phyloP scores from a whole-genome alignment of 2,888 invertebrate genomes.

The Myopa tessellatipennis region DNA sequence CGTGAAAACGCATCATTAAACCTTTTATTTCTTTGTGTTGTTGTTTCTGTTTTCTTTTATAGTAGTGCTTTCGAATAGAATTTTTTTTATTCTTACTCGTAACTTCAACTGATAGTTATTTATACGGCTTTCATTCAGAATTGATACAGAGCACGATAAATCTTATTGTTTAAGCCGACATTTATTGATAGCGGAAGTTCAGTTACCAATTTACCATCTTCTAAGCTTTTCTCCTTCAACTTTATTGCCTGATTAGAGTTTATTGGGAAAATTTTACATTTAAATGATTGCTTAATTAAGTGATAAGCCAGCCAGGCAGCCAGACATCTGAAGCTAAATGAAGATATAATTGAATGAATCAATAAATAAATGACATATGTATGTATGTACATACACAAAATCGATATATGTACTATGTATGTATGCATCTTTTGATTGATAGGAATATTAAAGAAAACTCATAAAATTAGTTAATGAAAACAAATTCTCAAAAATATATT shows the following conservation, averaged over 20 bases:
- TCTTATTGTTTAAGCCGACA: conserved; percentile 22
- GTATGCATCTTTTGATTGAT: too few species aligned
- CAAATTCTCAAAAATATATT: too few species aligned
- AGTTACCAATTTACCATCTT: not conserved
- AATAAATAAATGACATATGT: too few species aligned
- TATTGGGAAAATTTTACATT: not conserved
- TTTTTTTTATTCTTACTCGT: too few species aligned
- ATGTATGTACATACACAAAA: too few species aligned
- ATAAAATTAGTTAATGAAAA: too few species aligned
- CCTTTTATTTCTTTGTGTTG: conserved; percentile 17
- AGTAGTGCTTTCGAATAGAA: too few species aligned
- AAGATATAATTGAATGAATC: too few species aligned
- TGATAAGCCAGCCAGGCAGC: not conserved
- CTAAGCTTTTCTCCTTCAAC: not conserved
- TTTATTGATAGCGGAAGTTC: conserved; percentile 26
- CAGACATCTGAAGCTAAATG: too few species aligned
- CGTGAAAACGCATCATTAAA: conserved; percentile 27
- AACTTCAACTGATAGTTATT: not conserved
- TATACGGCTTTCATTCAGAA: not conserved
- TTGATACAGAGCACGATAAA: conserved; percentile 18
- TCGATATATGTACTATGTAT: too few species aligned
- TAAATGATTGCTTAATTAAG: not conserved
- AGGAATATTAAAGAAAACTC: too few species aligned
- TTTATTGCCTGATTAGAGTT: too few species aligned
- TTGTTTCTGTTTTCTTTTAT: conserved; percentile 1